Base-by-base conservation (phyloP, 1,140 invertebrate species). In the Metopolophium dirhodum region DNA sequence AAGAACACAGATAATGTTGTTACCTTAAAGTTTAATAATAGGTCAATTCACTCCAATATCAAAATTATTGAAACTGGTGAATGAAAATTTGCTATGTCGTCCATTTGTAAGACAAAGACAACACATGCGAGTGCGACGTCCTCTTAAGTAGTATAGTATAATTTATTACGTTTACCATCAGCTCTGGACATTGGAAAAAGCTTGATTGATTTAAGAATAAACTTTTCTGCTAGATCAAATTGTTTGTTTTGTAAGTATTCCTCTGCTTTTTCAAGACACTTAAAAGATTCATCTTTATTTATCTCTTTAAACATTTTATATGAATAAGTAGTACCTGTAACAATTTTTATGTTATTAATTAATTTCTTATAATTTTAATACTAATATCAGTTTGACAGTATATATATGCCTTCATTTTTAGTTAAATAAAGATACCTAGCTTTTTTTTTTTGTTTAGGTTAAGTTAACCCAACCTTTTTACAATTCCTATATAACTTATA, bases 231-330 rank as follows among this genome's bases (percentile, higher is more conserved):
- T 95, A 98, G 98, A 87, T 98, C 97, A 93, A 96, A 96, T 94
- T 98, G 97, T n/a, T 97, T 98, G 68, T 96, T 96, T 26, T 96
- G 95, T 88, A 99, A 96, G 94, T 96, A 97, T 95, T 96, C 96
- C 95, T 98, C 96, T 9, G 98, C 98, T 54, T 98, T 96, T 94
- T 97, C 96, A 94, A 99, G 97, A 95, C 98, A 99, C 94, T 97
- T 96, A 94, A 98, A 97, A 30, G 98, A 98, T 95, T 99, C 98
- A 95, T 99, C 98, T 95, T 98, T 98, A 95, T 99, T 99, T 47
- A 97, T 97, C 94, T 99, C 98, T 97, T 99, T 98, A 92, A 90
- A 91, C 90, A 83, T 91, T 4, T 91, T n/a, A 51, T n/a, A 11
- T 37, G 90, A 91, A 91, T 77, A 91, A 23, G 37, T 22, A 61